These are phyloP conservation scores for Pseudobourletiella spinata DNA, from an alignment of 1,140 invertebrate species.

Conservation along the genomic window DNA sequence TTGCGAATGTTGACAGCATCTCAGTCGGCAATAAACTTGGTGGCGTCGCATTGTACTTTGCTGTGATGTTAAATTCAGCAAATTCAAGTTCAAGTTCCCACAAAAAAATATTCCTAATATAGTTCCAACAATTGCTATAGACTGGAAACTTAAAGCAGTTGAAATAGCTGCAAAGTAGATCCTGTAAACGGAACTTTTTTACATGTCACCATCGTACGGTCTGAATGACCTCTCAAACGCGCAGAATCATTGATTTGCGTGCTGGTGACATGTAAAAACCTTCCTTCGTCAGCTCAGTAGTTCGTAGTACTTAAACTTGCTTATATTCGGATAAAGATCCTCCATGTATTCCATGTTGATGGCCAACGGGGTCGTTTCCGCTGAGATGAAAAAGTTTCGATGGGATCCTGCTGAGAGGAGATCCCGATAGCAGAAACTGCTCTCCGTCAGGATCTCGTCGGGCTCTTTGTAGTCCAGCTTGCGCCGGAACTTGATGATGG, in stretches of 20 bases:
- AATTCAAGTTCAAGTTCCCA: too few species aligned
- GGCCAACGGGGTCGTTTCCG: neutral
- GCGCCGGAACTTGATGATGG: neutral
- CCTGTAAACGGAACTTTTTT: neutral
- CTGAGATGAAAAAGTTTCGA: neutral
- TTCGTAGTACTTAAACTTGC: neutral
- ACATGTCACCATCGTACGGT: too few species aligned
- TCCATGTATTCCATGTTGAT: neutral
- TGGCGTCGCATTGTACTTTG: too few species aligned
- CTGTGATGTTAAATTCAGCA: too few species aligned
- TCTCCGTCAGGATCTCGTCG: neutral
- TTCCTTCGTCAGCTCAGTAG: neutral
- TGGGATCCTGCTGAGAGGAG: neutral
- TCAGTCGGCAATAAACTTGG: too few species aligned
- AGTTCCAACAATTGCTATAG: neutral
- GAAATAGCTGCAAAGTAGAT: neutral
- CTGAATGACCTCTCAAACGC: neutral
- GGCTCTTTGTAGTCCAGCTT: neutral
- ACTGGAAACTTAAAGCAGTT: neutral
- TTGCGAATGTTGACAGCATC: neutral
- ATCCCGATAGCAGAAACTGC: neutral
- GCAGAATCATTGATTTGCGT: too few species aligned
- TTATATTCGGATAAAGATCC: neutral
- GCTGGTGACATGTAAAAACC: too few species aligned
- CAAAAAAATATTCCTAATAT: neutral